Percentiles rank a stretch among this genome's conserved stretches.
Conservation (phyloP, 2,797 vertebrate genomes). For the Lepilemur ruficaudatus region DNA sequence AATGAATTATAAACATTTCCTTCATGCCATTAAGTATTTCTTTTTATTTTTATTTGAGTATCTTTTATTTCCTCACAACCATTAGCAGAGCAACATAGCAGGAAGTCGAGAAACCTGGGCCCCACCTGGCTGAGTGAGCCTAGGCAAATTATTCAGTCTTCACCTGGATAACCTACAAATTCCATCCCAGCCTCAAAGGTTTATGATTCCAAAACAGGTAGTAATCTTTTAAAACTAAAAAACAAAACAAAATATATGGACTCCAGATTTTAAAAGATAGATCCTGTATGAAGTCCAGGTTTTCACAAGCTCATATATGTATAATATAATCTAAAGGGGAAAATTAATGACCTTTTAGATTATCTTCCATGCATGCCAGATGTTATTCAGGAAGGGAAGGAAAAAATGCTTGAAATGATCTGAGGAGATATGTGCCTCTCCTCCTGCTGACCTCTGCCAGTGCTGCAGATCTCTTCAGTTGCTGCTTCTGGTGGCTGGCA, state of each 20-base stretch:
- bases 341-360: not conserved
- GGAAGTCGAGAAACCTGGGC: not conserved
- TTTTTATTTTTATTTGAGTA: not conserved
- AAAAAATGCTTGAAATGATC: not conserved
- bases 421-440: not conserved
- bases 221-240: not conserved
- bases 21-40: not conserved
- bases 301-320: not conserved
- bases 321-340: not conserved
- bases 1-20: not conserved
- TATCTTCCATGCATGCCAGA: not conserved
- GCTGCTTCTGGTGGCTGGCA: not conserved
- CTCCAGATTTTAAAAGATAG: not conserved
- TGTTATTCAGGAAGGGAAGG: not conserved
- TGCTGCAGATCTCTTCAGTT: not conserved
- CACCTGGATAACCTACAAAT: not conserved
- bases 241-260: not conserved
- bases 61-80: conserved; percentile 3
- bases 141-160: not conserved
- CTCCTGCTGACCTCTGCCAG: not conserved
- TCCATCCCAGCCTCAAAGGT: not conserved
- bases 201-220: not conserved
- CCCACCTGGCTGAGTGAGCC: not conserved
- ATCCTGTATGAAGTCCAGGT: not conserved
- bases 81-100: not conserved